Percentiles rank a stretch among this genome's conserved stretches.
Conservation (phyloP, 2,113 vertebrate genomes). For the Dicerorhinus sumatrensis region DNA sequence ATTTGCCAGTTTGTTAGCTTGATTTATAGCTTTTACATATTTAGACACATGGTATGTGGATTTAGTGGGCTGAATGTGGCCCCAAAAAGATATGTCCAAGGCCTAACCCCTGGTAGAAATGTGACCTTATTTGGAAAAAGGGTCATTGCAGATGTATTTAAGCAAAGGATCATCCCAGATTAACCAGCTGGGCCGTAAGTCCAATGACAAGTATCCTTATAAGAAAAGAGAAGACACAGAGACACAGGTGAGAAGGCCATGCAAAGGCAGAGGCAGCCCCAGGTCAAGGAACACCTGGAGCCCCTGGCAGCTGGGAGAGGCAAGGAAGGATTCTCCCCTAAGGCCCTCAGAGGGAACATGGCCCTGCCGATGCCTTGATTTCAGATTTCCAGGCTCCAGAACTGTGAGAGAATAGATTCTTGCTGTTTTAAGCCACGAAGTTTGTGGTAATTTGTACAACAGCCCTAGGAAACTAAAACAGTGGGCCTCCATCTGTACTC, state of each 20-base stretch:
- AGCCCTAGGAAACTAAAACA: not conserved
- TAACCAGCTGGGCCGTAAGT: not conserved
- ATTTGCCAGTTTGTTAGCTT: not conserved
- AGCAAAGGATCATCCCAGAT: not conserved
- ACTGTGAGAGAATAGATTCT: not conserved
- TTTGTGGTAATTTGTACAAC: not conserved
- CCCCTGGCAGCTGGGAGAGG: not conserved
- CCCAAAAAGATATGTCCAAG: not conserved
- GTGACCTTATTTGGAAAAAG: not conserved
- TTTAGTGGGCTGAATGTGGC: not conserved
- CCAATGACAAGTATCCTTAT: not conserved
- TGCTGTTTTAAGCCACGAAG: not conserved
- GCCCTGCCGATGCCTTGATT: not conserved
- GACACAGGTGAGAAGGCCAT: not conserved
- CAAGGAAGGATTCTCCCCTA: not conserved
- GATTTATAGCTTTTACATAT: slow-evolving; percentile 24
- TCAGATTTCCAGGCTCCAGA: not conserved
- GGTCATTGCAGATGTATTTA: not conserved
- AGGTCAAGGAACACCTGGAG: not conserved
- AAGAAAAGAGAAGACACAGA: not conserved
- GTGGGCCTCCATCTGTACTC: not conserved
- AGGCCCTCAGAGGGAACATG: not conserved
- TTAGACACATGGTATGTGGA: not conserved
- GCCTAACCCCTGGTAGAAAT: not conserved
- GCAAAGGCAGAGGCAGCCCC: not conserved